Evolutionary conservation across 2,113 vertebrate species (phyloP), one percentile per base, ranked within the genome.

Genomic region (Natator depressus): DNA sequence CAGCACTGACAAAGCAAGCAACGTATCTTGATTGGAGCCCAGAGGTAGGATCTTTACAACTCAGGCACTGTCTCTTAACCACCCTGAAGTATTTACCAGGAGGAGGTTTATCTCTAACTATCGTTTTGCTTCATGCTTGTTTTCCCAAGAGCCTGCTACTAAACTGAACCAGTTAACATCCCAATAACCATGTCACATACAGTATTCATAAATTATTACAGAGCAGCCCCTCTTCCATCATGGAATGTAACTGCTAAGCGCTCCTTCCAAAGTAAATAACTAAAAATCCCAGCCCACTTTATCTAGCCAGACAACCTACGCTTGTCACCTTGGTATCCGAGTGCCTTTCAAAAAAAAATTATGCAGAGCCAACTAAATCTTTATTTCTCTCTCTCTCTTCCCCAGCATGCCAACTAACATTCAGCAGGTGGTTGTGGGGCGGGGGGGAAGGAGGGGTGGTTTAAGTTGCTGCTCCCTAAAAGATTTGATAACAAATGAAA

Each of bases 381-480:
- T 29, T 31, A 59, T 25, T 25, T 78, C 22, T 47, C 12, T 82
- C 14, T 16, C 3, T 82, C 81, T 31, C 29, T 51, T 80, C 25
- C 16, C 24, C 25, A 42, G 22, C 38, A 62, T 4, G 29, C 82
- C 35, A 72, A 72, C 7, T 38, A 38, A 72, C 35, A 31, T 65
- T 65, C 14, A 42, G 42, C 42, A 42, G 42, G 42, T 2, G 11
- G 29, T 65, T 31, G 13, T 1, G 3, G 16, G 8, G 65, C 7
- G n/a, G 8, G 65, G 59, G 6, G 10, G 55, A 25, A 10, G 2
- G 25, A 27, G 42, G 42, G 42, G 42, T 42, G 42, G 42, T 42
- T 72, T 72, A 91, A 95, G 47, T 78, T 93, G 82, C 50, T 80
- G 75, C 84, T 92, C 93, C 82, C 82, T 49, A 46, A 69, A 80